Evolutionary conservation across 23 tunicate species (phyloP).

Genomic region (Clavelina lepadiformis): DNA sequence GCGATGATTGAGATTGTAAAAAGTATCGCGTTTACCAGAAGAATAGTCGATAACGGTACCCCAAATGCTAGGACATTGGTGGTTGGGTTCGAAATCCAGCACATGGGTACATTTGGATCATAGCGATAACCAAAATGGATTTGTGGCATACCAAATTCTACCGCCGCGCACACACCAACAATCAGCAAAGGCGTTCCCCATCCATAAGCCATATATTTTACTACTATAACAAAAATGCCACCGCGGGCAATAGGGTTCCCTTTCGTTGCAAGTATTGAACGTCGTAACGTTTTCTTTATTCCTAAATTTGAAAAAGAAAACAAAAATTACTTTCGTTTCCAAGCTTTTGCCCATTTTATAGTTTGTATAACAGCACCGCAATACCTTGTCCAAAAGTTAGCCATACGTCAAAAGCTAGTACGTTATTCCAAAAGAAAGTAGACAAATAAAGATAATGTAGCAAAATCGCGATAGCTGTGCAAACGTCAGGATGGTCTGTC

Average conservation of each 20-base stretch:
- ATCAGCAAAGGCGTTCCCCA: slow-evolving; percentile 74
- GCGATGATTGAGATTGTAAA: slow-evolving; percentile 46
- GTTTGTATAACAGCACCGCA: background rate
- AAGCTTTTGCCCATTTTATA: background rate
- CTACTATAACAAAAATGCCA: slow-evolving; percentile 4
- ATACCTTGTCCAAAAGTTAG: slow-evolving; percentile 84
- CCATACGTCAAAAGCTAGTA: slow-evolving; percentile 93
- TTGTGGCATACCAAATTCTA: slow-evolving; percentile 45
- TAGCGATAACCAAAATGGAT: slow-evolving; percentile 50
- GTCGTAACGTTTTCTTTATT: slow-evolving; percentile 43
- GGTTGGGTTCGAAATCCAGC: slow-evolving; percentile 86
- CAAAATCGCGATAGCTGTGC: slow-evolving; percentile 53
- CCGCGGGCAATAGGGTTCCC: slow-evolving; percentile 11
- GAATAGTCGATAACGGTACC: slow-evolving; percentile 54
- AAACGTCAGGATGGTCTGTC: slow-evolving; percentile 29
- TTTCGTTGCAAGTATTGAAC: slow-evolving; percentile 31
- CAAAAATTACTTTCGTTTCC: background rate
- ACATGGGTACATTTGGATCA: slow-evolving; percentile 26
- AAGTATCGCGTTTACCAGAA: slow-evolving; percentile 49
- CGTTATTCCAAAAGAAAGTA: slow-evolving; percentile 92
- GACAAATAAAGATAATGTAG: slow-evolving; percentile 87
- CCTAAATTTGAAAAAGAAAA: slow-evolving; percentile 27
- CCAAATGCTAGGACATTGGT: slow-evolving; percentile 83
- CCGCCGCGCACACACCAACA: slow-evolving; percentile 45
- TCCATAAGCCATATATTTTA: slow-evolving; percentile 67